Evolutionary conservation across 1,140 invertebrate species (phyloP), one percentile per base, ranked within the genome.

Genomic region (Drosophila sproati): DNA sequence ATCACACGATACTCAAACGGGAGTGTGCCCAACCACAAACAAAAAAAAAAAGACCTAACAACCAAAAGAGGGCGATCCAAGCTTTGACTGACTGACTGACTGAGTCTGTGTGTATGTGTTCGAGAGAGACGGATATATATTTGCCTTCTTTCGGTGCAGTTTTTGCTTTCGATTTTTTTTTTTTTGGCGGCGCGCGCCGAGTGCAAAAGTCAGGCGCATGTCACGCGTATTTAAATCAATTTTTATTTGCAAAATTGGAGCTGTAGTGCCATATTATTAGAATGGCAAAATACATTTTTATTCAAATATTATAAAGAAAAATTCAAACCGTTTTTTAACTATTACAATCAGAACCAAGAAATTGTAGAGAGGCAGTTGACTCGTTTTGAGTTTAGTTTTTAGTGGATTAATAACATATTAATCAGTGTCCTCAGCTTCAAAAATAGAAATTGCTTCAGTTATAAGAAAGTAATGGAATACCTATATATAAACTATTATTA

Each of bases 191-290:
- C 82, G 64, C 73, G 73, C 68, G 82, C 50, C 77, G 69, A 80
- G 80, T 88, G 73, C 80, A 87, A 88, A 87, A 87, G 80, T 87
- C 83, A 87, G 77, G 83, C 83, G 83, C 83, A 87, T 87, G 83
- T 88, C 83, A 87, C 83, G 83, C 83, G 77, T 87, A 88, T 88
- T 88, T 82, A 87, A 87, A 87, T 87, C 69, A 70, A 80, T 87
- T 88, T 69, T 75, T 69, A 29, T 29, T 5, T 41, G 32, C 47
- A 34, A 54, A 61, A 37, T 71, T 29, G 51, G 35, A 43, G 41
- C 60, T 37, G 41, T 34, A 62, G 28, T 61, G 66, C 34, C 45
- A 60, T 45, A 47, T 31, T 48, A 74, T 62, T 60, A 68, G 69
- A 73, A 54, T 45, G 64, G 12, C 60, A 57, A 73, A 51, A 60